Base-by-base conservation (phyloP, 2,888 invertebrate species). In the Spisula subtruncata region DNA sequence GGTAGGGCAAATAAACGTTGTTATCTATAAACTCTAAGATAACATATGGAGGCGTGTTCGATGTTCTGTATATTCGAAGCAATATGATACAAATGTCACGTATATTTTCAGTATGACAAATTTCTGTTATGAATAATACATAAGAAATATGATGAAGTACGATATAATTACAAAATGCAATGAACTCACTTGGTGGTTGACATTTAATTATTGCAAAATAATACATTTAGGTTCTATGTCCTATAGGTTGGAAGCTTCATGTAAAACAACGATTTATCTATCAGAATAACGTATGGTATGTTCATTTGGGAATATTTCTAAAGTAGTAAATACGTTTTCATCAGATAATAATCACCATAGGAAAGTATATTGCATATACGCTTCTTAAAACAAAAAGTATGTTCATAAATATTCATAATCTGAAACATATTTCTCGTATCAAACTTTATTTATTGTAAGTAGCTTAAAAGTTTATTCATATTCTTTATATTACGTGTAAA, bases 181-280 rank as follows among this genome's bases (percentile, higher is more conserved):
- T 25, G 60, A 25, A 6, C 25, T 6, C 0, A 25, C 60, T 66
- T 25, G 25, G 25, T 66, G 10, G 60, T 66, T 66, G 60, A 66
- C 60, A 25, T 66, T 66, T 25, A 66, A 66, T 66, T 66, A 66
- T 66, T 66, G 60, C 6, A 66, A 66, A 66, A 66, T 66, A 66
- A 66, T 25, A n/a, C 60, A 66, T 66, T 66, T 66, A 25, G 60
- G 0, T 25, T 66, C 25, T 8, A 66, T 66, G 60, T 4, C 60
- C 1, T 66, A 10, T 66, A 66, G 60, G 10, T 0, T 66, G n/a
- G n/a, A n/a, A n/a, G n/a, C n/a, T n/a, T n/a, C n/a, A n/a, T n/a
- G n/a, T n/a, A n/a, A n/a, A 25, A 66, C 25, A 66, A n/a, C 8
- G 10, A 25, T 66, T 12, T 66, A 25, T 25, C 2, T 10, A 66